Base-by-base conservation (phyloP, 2,113 vertebrate species). In the Hylia prasina region DNA sequence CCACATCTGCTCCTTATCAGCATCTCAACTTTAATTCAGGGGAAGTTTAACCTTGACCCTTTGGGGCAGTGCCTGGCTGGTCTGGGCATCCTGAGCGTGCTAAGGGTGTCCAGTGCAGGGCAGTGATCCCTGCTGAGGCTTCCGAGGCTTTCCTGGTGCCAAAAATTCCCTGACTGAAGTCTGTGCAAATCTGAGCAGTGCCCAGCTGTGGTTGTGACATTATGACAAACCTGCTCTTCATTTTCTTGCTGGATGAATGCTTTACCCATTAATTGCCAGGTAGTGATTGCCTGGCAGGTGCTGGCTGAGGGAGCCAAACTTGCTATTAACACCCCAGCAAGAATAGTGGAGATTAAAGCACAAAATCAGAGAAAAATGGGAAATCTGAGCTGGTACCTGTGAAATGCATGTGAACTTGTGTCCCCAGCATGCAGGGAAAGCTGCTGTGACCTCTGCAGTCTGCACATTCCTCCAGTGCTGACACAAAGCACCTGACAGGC, bases 401-500 rank as follows among this genome's bases (percentile, higher is more conserved):
- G 45, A 91, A 86, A 68, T 53, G 10, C 7, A 5, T 31, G 42
- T 57, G 72, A 78, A 70, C 7, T 3, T n/a, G 50, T 65, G 76
- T 31, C 39, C 56, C 60, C 17, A 8, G 83, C 4, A 10, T 75
- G 35, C 18, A 30, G 58, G 61, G 58, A 78, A 92, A 92, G 57
- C 84, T 87, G 10, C 73, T 82, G 82, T 92, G 84, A 78, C 77
- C 91, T 50, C 73, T 65, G 71, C 57, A 48, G 56, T 7, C 60
- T 8, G 20, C 78, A 50, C 64, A 27, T 83, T 56, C 57, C 85
- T 63, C 44, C 35, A 51, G 86, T 13, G 11, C 78, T 20, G 70
- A 63, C 72, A 81, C 73, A 94, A 94, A 97, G 84, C 89, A 94
- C 94, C 91, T 84, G 82, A 11, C 66, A 87, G 88, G 69, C 93